Evolutionary conservation across 2,888 invertebrate species (phyloP).

Genomic region (Alloscopus bannaensis): DNA sequence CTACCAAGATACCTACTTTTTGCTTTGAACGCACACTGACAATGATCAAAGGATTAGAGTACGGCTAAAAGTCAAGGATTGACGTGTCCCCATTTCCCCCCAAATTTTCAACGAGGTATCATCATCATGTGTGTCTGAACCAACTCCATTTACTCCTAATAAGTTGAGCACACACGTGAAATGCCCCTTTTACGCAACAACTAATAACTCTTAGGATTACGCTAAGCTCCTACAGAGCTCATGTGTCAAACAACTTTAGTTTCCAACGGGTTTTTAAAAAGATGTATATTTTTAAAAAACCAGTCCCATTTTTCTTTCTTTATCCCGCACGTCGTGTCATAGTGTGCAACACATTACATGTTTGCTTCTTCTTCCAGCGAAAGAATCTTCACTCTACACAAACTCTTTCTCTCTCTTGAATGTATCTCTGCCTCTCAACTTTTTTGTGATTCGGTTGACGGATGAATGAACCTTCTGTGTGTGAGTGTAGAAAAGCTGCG

Average conservation of each 20-base stretch:
- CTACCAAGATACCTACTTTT: too few species aligned
- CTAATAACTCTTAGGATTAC: conserved; percentile 62
- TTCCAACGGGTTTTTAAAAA: conserved; percentile 44
- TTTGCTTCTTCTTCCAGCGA: conserved; percentile 39
- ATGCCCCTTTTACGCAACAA: conserved; percentile 47
- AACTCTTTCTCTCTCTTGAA: too few species aligned
- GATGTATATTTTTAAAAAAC: too few species aligned
- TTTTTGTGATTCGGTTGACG: conserved; percentile 28
- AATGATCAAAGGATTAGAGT: too few species aligned
- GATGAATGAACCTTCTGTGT: conserved; percentile 23
- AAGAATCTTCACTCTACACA: too few species aligned
- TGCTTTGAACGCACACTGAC: too few species aligned
- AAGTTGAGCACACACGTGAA: conserved; percentile 46
- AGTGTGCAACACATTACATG: conserved; percentile 17
- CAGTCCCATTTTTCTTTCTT: conserved; percentile 40
- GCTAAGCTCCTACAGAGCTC: conserved; percentile 52
- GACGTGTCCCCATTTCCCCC: background rate
- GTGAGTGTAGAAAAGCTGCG: background rate
- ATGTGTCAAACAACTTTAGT: conserved; percentile 55
- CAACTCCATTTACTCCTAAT: conserved; percentile 43
- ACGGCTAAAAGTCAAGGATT: background rate
- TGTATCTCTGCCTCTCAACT: conserved; percentile 2
- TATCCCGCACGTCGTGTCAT: background rate
- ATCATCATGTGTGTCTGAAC: conserved; percentile 34
- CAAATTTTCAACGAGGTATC: too few species aligned